A percentile compares a stretch with the other conserved stretches of the same genome.
phyloP scores from a whole-genome alignment of 2,797 vertebrate species.

The Melanotaenia parkinsoni region DNA sequence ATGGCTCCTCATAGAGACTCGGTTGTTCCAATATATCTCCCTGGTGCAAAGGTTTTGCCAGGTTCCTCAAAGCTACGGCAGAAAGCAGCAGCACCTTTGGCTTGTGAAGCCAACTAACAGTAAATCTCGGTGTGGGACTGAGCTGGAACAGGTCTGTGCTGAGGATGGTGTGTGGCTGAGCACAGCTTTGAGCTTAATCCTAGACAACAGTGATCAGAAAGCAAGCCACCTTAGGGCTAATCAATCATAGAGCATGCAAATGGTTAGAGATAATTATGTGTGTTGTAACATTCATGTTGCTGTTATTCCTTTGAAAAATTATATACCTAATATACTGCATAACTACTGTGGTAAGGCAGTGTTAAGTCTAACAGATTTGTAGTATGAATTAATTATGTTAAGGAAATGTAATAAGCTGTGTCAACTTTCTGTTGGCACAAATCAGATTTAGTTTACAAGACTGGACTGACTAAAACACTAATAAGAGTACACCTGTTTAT shows the following conservation, averaged over 20 bases:
- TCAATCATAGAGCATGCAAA: slow-evolving; percentile 1
- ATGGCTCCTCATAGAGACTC: slow-evolving; percentile 31
- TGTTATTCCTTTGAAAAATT: not conserved
- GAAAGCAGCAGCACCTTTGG: slow-evolving; percentile 29
- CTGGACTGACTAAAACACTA: slow-evolving; percentile 1
- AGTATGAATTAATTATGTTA: slow-evolving; percentile 9
- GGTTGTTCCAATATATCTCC: slow-evolving; percentile 13
- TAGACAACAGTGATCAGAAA: slow-evolving; percentile 64
- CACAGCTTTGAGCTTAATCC: slow-evolving; percentile 76
- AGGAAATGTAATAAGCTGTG: slow-evolving; percentile 7
- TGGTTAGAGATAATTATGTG: not conserved
- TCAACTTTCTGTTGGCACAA: slow-evolving; percentile 9
- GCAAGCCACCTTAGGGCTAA: slow-evolving; percentile 57
- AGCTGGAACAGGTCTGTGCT: slow-evolving; percentile 45
- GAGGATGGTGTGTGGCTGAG: slow-evolving; percentile 49
- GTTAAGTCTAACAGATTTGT: slow-evolving; percentile 10
- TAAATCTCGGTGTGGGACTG: slow-evolving; percentile 63
- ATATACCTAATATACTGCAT: not conserved
- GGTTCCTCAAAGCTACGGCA: slow-evolving; percentile 25
- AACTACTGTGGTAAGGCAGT: slow-evolving; percentile 4
- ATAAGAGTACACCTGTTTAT: not conserved
- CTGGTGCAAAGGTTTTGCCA: not conserved
- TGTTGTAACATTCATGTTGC: not conserved
- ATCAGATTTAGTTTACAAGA: slow-evolving; percentile 22
- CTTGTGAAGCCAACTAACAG: slow-evolving; percentile 45